phyloP scores from a whole-genome alignment of 2,113 vertebrate species.

The Marcusenius ussheri region DNA sequence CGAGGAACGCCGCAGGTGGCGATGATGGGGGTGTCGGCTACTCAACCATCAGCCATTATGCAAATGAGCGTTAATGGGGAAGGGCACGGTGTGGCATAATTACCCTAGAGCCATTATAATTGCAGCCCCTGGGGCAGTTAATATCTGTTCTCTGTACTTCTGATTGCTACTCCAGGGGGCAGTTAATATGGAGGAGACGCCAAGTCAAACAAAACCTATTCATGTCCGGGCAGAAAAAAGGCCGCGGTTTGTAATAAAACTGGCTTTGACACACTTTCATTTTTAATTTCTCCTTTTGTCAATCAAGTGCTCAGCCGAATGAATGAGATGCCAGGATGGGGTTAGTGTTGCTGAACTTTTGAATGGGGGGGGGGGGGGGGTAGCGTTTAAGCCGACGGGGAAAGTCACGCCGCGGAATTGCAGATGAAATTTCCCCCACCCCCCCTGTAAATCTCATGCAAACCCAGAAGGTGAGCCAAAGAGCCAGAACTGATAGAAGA shows the following conservation, averaged over 20 bases:
- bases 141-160: conserved; percentile 28
- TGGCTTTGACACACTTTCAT: neutral
- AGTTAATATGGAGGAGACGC: conserved; percentile 32
- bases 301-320: conserved; percentile 17
- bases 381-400: neutral
- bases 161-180: conserved; percentile 42
- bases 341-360: neutral
- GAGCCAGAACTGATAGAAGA: neutral
- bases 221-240: neutral
- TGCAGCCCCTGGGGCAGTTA: conserved; percentile 34
- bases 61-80: neutral
- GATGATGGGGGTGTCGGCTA: neutral
- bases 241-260: neutral
- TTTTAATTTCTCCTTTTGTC: conserved; percentile 6
- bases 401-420: neutral
- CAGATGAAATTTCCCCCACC: neutral
- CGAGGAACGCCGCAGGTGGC: neutral
- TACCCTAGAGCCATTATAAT: conserved; percentile 34
- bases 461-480: neutral
- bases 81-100: conserved; percentile 29
- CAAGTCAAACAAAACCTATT: conserved; percentile 10
- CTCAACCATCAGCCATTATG: conserved; percentile 11
- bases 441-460: neutral
- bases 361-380: neutral
- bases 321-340: conserved; percentile 4